These are phyloP conservation scores for Papilio aristodemus DNA, from an alignment of 1,140 invertebrate species.

Conservation along the genomic window DNA sequence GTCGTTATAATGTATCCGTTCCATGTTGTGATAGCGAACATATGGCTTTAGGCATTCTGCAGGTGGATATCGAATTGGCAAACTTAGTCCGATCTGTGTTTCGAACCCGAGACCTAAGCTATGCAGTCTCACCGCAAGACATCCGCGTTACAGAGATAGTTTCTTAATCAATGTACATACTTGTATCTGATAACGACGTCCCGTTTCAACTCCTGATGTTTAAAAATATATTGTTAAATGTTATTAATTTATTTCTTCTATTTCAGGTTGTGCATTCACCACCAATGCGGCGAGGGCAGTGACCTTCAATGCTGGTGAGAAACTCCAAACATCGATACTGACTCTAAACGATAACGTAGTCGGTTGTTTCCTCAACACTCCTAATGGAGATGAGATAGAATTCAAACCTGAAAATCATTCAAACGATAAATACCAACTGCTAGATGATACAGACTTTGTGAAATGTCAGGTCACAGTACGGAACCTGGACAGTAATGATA, in stretches of 20 bases:
- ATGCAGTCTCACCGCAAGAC: too few species aligned
- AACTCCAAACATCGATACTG: constrained; percentile 34
- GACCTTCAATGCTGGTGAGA: constrained; percentile 35
- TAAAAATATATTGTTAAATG: too few species aligned
- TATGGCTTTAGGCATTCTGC: too few species aligned
- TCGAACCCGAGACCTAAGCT: too few species aligned
- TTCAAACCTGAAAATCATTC: constrained; percentile 45
- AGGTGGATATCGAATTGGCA: too few species aligned
- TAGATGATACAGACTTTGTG: constrained; percentile 29
- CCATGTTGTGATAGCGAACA: too few species aligned
- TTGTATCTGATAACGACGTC: too few species aligned
- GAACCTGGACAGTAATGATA: constrained; percentile 40
- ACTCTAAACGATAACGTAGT: constrained; percentile 30
- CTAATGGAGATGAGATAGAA: constrained; percentile 29
- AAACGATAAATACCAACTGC: constrained; percentile 39
- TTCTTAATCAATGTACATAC: too few species aligned
- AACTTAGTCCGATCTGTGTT: too few species aligned
- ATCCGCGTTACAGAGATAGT: too few species aligned
- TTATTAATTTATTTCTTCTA: neutral
- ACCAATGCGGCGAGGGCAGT: constrained; percentile 11
- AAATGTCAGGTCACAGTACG: constrained; percentile 38
- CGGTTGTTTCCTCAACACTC: constrained; percentile 39
- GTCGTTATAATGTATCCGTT: too few species aligned
- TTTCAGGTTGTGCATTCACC: constrained; percentile 31
- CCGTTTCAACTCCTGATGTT: too few species aligned